Evolutionary conservation across 2,797 vertebrate species (phyloP).

Genomic region (Neosilurus mollespiculum): DNA sequence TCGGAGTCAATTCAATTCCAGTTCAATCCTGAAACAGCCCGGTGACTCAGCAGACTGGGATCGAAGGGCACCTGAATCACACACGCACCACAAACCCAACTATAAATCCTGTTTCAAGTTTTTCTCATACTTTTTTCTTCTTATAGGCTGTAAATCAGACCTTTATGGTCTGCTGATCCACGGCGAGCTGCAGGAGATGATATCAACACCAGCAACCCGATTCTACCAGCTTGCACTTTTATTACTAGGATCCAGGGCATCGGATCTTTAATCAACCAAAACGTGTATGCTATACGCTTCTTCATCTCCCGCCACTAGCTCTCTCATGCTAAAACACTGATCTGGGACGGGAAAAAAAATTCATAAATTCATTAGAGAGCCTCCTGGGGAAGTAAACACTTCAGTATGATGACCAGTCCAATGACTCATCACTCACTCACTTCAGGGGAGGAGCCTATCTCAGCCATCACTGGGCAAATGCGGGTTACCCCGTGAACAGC

Average conservation of each 20-base stretch:
- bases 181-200: background rate
- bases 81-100: background rate
- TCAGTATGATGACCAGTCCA: background rate
- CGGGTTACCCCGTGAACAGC: too few species aligned
- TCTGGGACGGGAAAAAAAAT: background rate
- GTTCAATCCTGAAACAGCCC: slow-evolving; percentile 65
- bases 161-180: background rate
- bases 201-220: background rate
- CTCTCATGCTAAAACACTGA: background rate
- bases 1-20: slow-evolving; percentile 67
- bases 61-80: background rate
- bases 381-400: background rate
- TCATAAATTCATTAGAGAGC: background rate
- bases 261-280: background rate
- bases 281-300: background rate
- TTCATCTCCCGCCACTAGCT: background rate
- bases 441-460: too few species aligned
- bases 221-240: background rate
- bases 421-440: background rate
- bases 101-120: background rate
- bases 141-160: background rate
- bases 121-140: background rate
- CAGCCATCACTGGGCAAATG: too few species aligned
- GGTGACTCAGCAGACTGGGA: slow-evolving; percentile 57
- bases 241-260: background rate